Evolutionary conservation across 2,888 invertebrate genomes (phyloP).

Genomic region (Macrophya alboannulata): DNA sequence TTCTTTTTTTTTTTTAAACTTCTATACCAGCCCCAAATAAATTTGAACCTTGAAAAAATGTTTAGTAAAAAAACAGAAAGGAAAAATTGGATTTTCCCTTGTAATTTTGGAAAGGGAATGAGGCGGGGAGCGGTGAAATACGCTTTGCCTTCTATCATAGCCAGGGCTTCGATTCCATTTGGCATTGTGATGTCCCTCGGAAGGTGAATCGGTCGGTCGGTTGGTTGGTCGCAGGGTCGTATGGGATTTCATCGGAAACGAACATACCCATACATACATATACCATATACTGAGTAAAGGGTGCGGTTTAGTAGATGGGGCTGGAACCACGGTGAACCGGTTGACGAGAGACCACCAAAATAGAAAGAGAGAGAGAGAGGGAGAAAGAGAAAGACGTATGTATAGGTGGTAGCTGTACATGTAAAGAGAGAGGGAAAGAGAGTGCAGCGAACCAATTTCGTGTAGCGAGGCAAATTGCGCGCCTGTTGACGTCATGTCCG

Average conservation of each 20-base stretch:
- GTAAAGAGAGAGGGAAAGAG: slow-evolving; percentile 16
- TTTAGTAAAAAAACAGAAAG: background rate
- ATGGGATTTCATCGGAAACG: slow-evolving; percentile 32
- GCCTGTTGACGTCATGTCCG: slow-evolving; percentile 74
- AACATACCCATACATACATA: background rate
- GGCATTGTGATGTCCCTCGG: slow-evolving; percentile 1
- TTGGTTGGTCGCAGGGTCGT: background rate
- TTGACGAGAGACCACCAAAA: slow-evolving; percentile 35
- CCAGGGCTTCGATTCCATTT: slow-evolving; percentile 10
- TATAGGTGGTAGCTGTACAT: no score
- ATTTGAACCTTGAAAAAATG: background rate
- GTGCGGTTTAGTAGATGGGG: slow-evolving; percentile 15
- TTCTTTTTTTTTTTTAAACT: background rate
- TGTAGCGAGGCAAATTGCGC: slow-evolving; percentile 72
- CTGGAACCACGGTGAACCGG: slow-evolving; percentile 29
- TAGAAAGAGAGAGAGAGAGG: slow-evolving; percentile 26
- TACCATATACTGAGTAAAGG: slow-evolving; percentile 17
- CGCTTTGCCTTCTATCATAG: background rate
- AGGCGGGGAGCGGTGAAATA: background rate
- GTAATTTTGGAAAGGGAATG: background rate
- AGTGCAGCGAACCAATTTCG: slow-evolving; percentile 66
- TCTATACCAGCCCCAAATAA: background rate
- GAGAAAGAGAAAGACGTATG: background rate
- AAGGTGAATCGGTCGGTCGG: slow-evolving; percentile 4
- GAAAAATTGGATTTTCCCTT: background rate